Conservation (phyloP, 2,113 vertebrate species). For the Urocitellus parryii region DNA sequence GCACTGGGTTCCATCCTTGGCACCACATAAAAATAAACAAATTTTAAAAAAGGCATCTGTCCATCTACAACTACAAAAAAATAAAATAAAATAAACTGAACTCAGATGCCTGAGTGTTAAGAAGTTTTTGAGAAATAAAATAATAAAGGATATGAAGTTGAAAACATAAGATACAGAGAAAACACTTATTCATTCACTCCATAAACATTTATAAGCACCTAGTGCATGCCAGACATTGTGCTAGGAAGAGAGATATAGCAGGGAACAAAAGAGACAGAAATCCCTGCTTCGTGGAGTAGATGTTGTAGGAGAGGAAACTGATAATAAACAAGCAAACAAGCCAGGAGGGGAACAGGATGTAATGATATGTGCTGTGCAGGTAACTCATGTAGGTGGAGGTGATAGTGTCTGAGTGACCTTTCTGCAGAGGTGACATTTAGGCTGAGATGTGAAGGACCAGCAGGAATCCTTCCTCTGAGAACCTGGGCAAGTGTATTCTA, state of each 20-base stretch:
- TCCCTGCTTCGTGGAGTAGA: background rate
- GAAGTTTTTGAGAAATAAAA: background rate
- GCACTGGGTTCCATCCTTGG: too few species aligned
- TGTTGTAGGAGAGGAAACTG: background rate
- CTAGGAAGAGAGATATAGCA: background rate
- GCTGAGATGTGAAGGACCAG: background rate
- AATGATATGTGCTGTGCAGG: background rate
- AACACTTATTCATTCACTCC: background rate
- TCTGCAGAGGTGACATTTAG: background rate
- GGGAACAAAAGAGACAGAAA: background rate
- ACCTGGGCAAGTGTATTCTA: background rate
- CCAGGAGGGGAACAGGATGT: background rate
- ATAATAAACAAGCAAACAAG: background rate
- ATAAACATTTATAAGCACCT: background rate
- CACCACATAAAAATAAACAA: too few species aligned
- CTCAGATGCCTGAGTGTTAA: background rate
- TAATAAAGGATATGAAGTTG: conserved; percentile 13
- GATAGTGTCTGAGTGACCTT: background rate
- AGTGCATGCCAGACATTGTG: background rate
- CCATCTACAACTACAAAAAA: too few species aligned
- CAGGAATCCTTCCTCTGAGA: background rate
- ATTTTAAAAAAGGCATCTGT: too few species aligned
- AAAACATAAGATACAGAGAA: conserved; percentile 31
- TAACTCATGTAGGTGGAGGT: background rate
- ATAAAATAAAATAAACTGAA: background rate